A percentile compares a stretch with the other conserved stretches of the same genome.
phyloP scores from a whole-genome alignment of 2,888 invertebrate genomes.

The Ferrisia virgata region DNA sequence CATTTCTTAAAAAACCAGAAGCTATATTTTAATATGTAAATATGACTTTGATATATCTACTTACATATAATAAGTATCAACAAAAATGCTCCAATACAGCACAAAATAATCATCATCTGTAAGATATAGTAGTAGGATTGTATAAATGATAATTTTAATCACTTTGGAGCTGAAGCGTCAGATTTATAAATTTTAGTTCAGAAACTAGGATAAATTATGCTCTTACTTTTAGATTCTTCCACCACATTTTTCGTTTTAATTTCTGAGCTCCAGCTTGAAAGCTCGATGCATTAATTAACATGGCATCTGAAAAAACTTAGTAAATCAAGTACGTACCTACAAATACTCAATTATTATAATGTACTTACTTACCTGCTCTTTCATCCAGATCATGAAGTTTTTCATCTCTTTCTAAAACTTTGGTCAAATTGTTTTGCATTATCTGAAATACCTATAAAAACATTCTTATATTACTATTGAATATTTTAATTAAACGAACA shows the following conservation, averaged over 20 bases:
- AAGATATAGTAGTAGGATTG: too few species aligned
- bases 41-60: background rate
- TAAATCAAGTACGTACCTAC: background rate
- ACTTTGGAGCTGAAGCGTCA: too few species aligned
- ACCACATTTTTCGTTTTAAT: constrained; percentile 94
- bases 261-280: constrained; percentile 97
- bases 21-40: too few species aligned
- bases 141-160: too few species aligned
- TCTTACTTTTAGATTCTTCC: constrained; percentile 86
- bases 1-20: too few species aligned
- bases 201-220: too few species aligned
- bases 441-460: constrained; percentile 74
- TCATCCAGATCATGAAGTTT: constrained; percentile 93
- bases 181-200: too few species aligned
- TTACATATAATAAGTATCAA: background rate
- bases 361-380: constrained; percentile 61
- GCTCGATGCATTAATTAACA: constrained; percentile 90
- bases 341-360: background rate
- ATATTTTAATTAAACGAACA: too few species aligned
- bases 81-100: background rate
- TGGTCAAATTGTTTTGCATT: constrained; percentile 95
- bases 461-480: too few species aligned
- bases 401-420: constrained; percentile 92
- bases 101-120: background rate
- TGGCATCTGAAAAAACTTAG: constrained; percentile 63